A percentile compares a stretch with the other conserved stretches of the same genome.
Evolutionary conservation across 2,113 vertebrate genomes (phyloP).

Genomic region (Panthera leo): DNA sequence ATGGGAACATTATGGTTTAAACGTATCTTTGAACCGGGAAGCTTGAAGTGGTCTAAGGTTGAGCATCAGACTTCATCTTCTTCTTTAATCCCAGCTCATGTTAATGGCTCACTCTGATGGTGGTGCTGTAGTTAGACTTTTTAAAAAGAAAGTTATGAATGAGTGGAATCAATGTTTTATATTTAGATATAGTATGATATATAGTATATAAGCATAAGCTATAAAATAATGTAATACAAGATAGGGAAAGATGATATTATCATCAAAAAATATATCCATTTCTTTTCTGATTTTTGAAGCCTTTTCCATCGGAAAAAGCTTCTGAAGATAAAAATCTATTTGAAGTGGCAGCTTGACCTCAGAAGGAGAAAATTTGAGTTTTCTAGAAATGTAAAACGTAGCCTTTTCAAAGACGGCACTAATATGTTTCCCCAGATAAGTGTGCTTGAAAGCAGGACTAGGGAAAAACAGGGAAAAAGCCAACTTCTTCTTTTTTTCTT

Average conservation of each 20-base stretch:
- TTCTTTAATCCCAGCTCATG: background rate
- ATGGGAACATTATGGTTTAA: background rate
- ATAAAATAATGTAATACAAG: background rate
- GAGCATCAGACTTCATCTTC: background rate
- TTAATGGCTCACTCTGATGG: background rate
- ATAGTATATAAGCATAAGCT: background rate
- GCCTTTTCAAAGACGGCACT: conserved; percentile 4
- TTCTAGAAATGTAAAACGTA: conserved; percentile 46
- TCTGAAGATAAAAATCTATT: conserved; percentile 28
- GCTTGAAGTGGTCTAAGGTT: background rate
- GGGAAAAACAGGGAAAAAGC: background rate
- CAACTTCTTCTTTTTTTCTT: background rate
- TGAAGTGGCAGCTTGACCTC: conserved; percentile 68
- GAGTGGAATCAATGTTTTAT: background rate
- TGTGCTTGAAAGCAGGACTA: background rate
- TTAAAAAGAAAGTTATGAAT: background rate
- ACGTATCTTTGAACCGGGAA: background rate
- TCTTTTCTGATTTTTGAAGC: background rate
- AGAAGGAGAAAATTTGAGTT: conserved; percentile 61
- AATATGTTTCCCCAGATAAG: conserved; percentile 41
- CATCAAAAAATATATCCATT: conserved; percentile 2
- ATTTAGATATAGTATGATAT: background rate
- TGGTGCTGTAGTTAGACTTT: background rate
- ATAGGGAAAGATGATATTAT: background rate
- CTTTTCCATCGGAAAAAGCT: conserved; percentile 8